A percentile compares a stretch with the other conserved stretches of the same genome.
Conservation (phyloP, 2,888 invertebrate genomes). For the Lydus trimaculatus region DNA sequence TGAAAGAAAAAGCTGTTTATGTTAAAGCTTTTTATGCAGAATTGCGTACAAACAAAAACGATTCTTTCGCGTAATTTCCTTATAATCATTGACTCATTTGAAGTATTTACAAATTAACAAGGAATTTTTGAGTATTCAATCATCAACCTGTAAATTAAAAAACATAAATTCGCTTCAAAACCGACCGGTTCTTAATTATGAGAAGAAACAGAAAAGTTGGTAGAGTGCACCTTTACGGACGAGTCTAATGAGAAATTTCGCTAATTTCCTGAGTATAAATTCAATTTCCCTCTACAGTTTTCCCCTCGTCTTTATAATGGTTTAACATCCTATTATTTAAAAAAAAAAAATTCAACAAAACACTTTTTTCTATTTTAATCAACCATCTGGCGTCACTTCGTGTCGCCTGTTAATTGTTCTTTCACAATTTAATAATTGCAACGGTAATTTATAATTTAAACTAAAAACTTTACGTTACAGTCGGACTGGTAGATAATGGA, state of each 20-base stretch:
- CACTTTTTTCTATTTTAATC: conserved; percentile 5
- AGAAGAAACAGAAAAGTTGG: conserved; percentile 7
- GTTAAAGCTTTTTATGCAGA: background rate
- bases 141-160: background rate
- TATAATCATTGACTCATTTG: background rate
- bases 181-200: conserved; percentile 13
- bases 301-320: background rate
- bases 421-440: conserved; percentile 1
- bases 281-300: conserved; percentile 7
- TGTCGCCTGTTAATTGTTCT: background rate
- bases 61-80: no score
- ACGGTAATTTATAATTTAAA: background rate
- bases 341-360: conserved; percentile 1
- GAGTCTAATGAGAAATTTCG: conserved; percentile 16
- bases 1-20: background rate
- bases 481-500: background rate
- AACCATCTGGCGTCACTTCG: conserved; percentile 2
- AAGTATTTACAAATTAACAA: background rate
- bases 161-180: conserved; percentile 5
- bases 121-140: background rate
- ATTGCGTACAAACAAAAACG: background rate
- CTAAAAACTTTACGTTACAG: background rate
- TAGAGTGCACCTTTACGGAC: conserved; percentile 2
- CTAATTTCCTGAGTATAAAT: conserved; percentile 16
- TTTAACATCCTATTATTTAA: background rate